A percentile compares a stretch with the other conserved stretches of the same genome.
phyloP scores from a whole-genome alignment of 1,140 invertebrate genomes.

The Sycophaga agraensis region DNA sequence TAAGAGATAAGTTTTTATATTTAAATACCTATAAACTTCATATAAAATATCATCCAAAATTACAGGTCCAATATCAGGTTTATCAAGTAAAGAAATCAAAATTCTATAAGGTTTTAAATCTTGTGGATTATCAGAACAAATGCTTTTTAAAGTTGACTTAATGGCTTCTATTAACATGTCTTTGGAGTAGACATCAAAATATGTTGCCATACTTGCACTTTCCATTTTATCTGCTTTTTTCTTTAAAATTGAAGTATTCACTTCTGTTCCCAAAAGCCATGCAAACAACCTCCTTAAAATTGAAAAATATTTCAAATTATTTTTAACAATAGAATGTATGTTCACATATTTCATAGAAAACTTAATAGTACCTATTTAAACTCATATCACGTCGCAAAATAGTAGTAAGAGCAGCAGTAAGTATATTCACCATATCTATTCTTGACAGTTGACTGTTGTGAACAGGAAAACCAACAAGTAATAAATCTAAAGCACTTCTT shows the following conservation, averaged over 20 bases:
- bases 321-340: no score
- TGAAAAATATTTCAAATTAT: conserved; percentile 10
- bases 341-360: no score
- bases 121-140: conserved; percentile 62
- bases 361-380: conserved; percentile 69
- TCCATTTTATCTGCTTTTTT: conserved; percentile 46
- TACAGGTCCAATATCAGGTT: conserved; percentile 82
- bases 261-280: conserved; percentile 79
- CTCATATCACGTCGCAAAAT: conserved; percentile 90
- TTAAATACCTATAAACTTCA: conserved; percentile 75
- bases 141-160: conserved; percentile 63
- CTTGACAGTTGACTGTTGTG: conserved; percentile 76
- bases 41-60: conserved; percentile 85
- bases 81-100: conserved; percentile 84
- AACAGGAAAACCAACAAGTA: conserved; percentile 84
- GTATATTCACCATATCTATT: conserved; percentile 74
- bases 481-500: conserved; percentile 81
- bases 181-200: conserved; percentile 77
- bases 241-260: conserved; percentile 62
- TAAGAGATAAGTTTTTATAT: no score
- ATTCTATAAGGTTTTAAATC: conserved; percentile 83
- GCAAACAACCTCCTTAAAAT: conserved; percentile 75
- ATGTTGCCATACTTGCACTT: conserved; percentile 56
- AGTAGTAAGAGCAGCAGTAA: conserved; percentile 79
- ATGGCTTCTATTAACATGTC: conserved; percentile 68